A percentile compares a stretch with the other conserved stretches of the same genome.
Conservation (phyloP, 1,140 invertebrate genomes). For the Geopemphigus sp. region DNA sequence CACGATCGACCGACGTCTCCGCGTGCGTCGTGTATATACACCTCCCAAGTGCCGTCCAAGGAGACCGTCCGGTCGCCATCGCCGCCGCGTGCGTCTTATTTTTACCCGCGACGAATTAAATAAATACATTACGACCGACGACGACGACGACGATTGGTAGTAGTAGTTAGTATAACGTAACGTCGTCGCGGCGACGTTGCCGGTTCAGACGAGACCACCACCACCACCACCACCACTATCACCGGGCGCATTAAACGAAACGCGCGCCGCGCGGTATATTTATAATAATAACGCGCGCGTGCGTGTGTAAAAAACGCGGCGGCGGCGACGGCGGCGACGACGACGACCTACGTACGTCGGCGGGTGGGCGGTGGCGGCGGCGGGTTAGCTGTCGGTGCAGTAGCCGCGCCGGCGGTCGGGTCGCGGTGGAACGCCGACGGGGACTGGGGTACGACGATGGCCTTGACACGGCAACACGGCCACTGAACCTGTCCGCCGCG, state of each 20-base stretch:
- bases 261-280: too few relatives aligned
- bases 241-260: too few relatives aligned
- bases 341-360: too few relatives aligned
- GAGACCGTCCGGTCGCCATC: too few relatives aligned
- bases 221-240: too few relatives aligned
- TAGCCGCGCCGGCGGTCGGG: not conserved
- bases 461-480: conserved; percentile 50
- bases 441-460: conserved; percentile 39
- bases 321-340: not conserved
- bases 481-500: conserved; percentile 46
- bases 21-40: too few relatives aligned
- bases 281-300: too few relatives aligned
- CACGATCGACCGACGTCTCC: not conserved
- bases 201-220: too few relatives aligned
- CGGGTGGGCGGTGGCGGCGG: not conserved
- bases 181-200: conserved; percentile 3
- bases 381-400: not conserved
- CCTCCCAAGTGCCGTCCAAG: too few relatives aligned
- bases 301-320: not conserved
- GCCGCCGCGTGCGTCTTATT: too few relatives aligned
- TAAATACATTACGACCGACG: too few relatives aligned
- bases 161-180: not conserved
- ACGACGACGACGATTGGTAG: not conserved
- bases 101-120: too few relatives aligned
- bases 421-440: not conserved